A percentile compares a stretch with the other conserved stretches of the same genome.
Conservation (phyloP, 2,888 invertebrate species). For the Autographa pulchrina region DNA sequence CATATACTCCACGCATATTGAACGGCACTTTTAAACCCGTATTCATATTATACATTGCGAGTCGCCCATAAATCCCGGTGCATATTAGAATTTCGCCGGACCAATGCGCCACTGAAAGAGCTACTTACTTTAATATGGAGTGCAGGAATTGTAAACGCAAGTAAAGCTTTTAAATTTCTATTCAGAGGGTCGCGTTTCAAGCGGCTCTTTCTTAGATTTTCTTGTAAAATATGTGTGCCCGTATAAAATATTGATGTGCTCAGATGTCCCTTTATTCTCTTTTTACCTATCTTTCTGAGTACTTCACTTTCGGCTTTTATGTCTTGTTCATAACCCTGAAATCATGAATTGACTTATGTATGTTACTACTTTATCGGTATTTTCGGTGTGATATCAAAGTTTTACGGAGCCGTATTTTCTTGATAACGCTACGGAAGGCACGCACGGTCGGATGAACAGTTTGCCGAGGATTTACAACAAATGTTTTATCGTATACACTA, state of each 20-base stretch:
- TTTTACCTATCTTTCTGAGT: slow-evolving; percentile 19
- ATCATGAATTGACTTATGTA: slow-evolving; percentile 38
- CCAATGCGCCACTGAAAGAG: slow-evolving; percentile 63
- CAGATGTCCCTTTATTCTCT: slow-evolving; percentile 13
- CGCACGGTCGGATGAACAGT: slow-evolving; percentile 19
- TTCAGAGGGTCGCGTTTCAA: slow-evolving; percentile 57
- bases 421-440: slow-evolving; percentile 34
- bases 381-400: slow-evolving; percentile 44
- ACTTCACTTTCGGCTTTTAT: slow-evolving; percentile 27
- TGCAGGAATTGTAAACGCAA: slow-evolving; percentile 61
- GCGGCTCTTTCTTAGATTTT: slow-evolving; percentile 20
- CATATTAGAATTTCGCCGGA: slow-evolving; percentile 71
- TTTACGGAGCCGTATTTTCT: slow-evolving; percentile 44
- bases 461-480: slow-evolving; percentile 16
- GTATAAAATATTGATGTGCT: slow-evolving; percentile 38
- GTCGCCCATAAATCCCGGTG: slow-evolving; percentile 69
- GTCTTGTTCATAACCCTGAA: slow-evolving; percentile 48
- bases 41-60: slow-evolving; percentile 67
- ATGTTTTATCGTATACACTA: not conserved
- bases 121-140: slow-evolving; percentile 65
- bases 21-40: slow-evolving; percentile 63
- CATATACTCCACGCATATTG: slow-evolving; percentile 59
- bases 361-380: slow-evolving; percentile 30
- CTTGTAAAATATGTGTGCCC: slow-evolving; percentile 28
- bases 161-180: slow-evolving; percentile 68